A percentile compares a stretch with the other conserved stretches of the same genome.
Evolutionary conservation across 1,140 invertebrate species (phyloP).

Genomic region (Sinonovacula constricta): DNA sequence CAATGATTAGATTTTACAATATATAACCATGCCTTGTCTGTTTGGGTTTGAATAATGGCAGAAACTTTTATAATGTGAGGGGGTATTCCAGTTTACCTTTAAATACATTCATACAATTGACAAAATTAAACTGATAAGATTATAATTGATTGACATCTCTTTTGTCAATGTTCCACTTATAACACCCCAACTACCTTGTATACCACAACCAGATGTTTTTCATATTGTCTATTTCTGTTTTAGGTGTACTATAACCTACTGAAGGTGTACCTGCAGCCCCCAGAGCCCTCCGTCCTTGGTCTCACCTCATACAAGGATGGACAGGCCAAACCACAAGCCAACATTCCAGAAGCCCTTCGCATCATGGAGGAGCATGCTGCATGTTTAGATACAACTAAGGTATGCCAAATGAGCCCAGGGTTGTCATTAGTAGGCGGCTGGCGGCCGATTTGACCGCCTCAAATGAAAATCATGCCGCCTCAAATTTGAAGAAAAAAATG

Average conservation of each 20-base stretch:
- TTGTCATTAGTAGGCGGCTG: not conserved
- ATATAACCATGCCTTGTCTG: too few species aligned
- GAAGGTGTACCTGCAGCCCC: slow-evolving; percentile 81
- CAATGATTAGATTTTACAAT: too few species aligned
- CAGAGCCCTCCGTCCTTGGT: slow-evolving; percentile 79
- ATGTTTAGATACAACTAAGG: slow-evolving; percentile 88
- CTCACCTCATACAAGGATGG: slow-evolving; percentile 76
- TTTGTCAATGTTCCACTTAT: too few species aligned
- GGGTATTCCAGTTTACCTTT: too few species aligned
- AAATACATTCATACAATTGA: too few species aligned
- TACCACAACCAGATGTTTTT: too few species aligned
- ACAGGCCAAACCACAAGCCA: slow-evolving; percentile 80
- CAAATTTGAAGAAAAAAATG: not conserved
- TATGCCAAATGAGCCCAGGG: not conserved
- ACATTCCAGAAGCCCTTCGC: slow-evolving; percentile 87
- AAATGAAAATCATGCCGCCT: not conserved
- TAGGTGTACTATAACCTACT: slow-evolving; percentile 82
- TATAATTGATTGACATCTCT: too few species aligned
- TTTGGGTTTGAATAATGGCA: too few species aligned
- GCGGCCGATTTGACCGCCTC: not conserved
- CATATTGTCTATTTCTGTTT: slow-evolving; percentile 26
- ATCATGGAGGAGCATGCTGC: slow-evolving; percentile 90
- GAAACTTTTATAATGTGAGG: too few species aligned
- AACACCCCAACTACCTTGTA: too few species aligned
- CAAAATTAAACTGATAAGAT: too few species aligned